Base-by-base conservation (phyloP, 2,888 invertebrate species). In the Lycocerus yunnanus region DNA sequence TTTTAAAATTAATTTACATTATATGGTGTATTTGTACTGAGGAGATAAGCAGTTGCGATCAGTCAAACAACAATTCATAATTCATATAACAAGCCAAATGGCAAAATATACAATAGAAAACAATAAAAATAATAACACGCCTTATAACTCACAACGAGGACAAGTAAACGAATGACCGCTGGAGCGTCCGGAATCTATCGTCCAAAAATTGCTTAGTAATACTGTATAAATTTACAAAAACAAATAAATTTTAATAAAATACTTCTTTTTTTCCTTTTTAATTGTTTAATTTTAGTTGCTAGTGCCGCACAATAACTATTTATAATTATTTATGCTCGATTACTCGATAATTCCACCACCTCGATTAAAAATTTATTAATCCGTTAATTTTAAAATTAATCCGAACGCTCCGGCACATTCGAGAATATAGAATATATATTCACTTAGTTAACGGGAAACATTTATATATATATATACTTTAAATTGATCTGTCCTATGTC, bases 371-470 rank as follows among this genome's bases (percentile, higher is more conserved):
- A 43, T 43, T 87, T 87, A 87, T 61, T 16, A 60, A 60, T 16
- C 15, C 16, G 3, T 60, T 60, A 60, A 16, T 24, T 58, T 16
- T 10, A 63, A 27, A 65, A 27, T n/a, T 3, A 59, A 60, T 65
- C 74, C 69, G 73, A 60, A 68, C 77, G 75, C 73, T 77, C 74
- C 75, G 21, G 69, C 73, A 15, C 70, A 68, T 24, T 66, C 68
- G 68, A 16, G 63, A 73, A 71, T 80, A 86, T 86, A 87, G 85
- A 86, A 86, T 86, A 86, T 87, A 86, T 86, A 86, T 87, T 86
- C 84, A 87, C 85, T 84, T 85, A 85, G 84, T 87, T 63, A 88
- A 88, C 87, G 87, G 86, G 87, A 87, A 88, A 88, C 87, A 87
- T 87, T 87, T 86, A 87, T 87, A 87, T 87, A 87, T n/a, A 86